These are phyloP conservation scores for Ferrisia virgata DNA, from an alignment of 2,888 invertebrate species.

Conservation along the genomic window DNA sequence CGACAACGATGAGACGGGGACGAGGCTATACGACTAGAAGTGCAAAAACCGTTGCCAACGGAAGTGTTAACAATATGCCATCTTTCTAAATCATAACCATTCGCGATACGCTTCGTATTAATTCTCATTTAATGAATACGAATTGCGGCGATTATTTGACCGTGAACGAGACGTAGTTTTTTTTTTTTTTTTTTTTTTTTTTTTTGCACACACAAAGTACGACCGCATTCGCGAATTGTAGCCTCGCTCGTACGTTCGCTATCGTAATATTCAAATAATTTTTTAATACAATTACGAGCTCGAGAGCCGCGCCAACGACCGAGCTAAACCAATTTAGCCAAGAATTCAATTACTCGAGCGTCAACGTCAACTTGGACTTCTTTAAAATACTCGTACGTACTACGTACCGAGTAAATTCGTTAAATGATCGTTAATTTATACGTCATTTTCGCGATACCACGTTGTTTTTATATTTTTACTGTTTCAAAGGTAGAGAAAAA, in stretches of 20 bases:
- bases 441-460: neutral
- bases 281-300: neutral
- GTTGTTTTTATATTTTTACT: neutral
- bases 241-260: neutral
- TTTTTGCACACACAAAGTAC: too few relatives aligned
- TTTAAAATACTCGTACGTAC: neutral
- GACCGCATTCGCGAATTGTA: neutral
- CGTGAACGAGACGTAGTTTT: neutral
- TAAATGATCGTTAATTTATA: neutral
- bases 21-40: too few relatives aligned
- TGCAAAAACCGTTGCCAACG: slow-evolving; percentile 9
- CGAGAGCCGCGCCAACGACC: neutral
- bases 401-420: neutral
- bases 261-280: neutral
- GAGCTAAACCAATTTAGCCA: neutral
- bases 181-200: too few relatives aligned
- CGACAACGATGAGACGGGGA: too few relatives aligned
- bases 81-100: neutral
- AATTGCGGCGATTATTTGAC: neutral
- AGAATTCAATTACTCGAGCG: neutral
- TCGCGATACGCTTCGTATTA: neutral
- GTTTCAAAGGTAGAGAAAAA: neutral
- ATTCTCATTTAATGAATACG: slow-evolving; percentile 8
- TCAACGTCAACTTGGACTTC: too few relatives aligned
- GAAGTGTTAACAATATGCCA: slow-evolving; percentile 23